These are phyloP conservation scores for Drosophila mimetica DNA, from an alignment of 2,888 invertebrate genomes.

Conservation along the genomic window DNA sequence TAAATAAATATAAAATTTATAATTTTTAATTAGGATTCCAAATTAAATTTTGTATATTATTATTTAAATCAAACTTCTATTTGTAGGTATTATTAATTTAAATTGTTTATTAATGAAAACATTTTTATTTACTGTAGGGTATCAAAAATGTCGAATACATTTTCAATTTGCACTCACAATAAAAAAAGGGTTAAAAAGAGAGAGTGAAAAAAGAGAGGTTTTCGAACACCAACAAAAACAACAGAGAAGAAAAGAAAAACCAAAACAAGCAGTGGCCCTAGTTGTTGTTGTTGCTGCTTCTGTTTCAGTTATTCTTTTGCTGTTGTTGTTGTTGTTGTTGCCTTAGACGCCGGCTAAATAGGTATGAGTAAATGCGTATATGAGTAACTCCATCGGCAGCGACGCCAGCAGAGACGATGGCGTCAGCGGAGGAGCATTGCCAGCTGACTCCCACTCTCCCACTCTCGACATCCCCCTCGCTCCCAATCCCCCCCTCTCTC, in stretches of 20 bases:
- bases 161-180: neutral
- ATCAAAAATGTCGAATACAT: neutral
- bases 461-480: slow-evolving; percentile 15
- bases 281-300: slow-evolving; percentile 13
- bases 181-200: slow-evolving; percentile 3
- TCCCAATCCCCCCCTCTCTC: slow-evolving; percentile 3
- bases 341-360: slow-evolving; percentile 15
- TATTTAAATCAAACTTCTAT: too few relatives aligned
- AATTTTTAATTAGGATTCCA: too few relatives aligned
- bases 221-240: neutral
- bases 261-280: slow-evolving; percentile 17
- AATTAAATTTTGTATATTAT: too few relatives aligned
- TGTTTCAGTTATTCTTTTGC: slow-evolving; percentile 12
- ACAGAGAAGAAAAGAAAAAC: slow-evolving; percentile 6
- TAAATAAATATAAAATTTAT: too few relatives aligned
- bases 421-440: slow-evolving; percentile 66
- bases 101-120: too few relatives aligned
- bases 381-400: slow-evolving; percentile 50
- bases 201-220: slow-evolving; percentile 1
- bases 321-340: slow-evolving; percentile 10
- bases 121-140: neutral
- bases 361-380: slow-evolving; percentile 29
- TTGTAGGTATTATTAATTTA: too few relatives aligned
- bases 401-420: slow-evolving; percentile 52
- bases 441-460: slow-evolving; percentile 51